phyloP scores from a whole-genome alignment of 2,113 vertebrate species.

The Benitochromis conjunctus region DNA sequence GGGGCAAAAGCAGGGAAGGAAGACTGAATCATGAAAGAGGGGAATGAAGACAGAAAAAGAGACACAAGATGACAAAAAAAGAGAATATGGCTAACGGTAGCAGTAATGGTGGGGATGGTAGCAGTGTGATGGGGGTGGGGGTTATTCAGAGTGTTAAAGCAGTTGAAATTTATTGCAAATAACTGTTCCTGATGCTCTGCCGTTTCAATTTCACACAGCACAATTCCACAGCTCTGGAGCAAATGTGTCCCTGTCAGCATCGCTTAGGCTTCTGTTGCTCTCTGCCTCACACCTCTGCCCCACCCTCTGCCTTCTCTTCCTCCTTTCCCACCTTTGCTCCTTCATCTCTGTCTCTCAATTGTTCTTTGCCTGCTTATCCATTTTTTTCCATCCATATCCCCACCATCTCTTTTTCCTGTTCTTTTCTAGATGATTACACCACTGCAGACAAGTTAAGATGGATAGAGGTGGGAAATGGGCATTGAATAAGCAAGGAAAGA shows the following conservation, averaged over 20 bases:
- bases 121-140: neutral
- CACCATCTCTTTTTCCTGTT: slow-evolving; percentile 32
- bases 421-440: slow-evolving; percentile 29
- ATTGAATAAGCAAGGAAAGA: neutral
- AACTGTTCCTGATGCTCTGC: slow-evolving; percentile 72
- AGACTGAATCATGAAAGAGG: neutral
- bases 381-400: neutral
- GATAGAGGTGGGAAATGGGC: neutral
- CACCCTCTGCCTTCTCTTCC: neutral
- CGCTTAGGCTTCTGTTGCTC: slow-evolving; percentile 55
- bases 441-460: neutral
- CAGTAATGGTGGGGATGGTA: neutral
- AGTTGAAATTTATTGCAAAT: slow-evolving; percentile 75
- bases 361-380: neutral
- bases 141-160: slow-evolving; percentile 48
- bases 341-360: neutral
- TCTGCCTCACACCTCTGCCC: slow-evolving; percentile 38
- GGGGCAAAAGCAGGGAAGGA: neutral
- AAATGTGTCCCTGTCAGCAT: slow-evolving; percentile 75
- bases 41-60: neutral
- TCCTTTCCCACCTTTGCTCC: slow-evolving; percentile 23
- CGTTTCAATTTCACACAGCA: slow-evolving; percentile 78
- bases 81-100: neutral
- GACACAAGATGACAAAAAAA: neutral
- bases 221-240: slow-evolving; percentile 71